phyloP scores from a whole-genome alignment of 2,113 vertebrate genomes.

The Protomyctophum bolini region DNA sequence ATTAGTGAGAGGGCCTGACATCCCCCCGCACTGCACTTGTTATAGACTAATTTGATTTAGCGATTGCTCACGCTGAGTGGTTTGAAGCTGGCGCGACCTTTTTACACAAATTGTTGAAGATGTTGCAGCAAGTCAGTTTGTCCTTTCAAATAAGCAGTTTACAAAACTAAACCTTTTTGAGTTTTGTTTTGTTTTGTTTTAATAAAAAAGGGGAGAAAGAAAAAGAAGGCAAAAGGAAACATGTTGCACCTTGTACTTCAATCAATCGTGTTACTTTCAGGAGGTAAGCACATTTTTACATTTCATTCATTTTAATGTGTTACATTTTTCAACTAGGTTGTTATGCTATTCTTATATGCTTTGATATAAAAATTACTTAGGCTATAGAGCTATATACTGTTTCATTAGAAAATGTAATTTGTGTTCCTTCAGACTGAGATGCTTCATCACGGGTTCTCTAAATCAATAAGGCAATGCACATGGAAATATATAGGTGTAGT shows the following conservation, averaged over 20 bases:
- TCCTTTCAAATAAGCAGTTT: slow-evolving; percentile 25
- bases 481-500: too few species aligned
- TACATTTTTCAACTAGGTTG: not conserved
- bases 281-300: slow-evolving; percentile 69
- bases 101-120: not conserved
- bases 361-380: not conserved
- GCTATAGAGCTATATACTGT: too few species aligned
- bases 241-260: slow-evolving; percentile 76
- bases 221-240: slow-evolving; percentile 60
- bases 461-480: too few species aligned
- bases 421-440: too few species aligned
- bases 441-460: too few species aligned
- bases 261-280: slow-evolving; percentile 64
- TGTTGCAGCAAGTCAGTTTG: slow-evolving; percentile 26
- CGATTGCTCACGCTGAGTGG: not conserved
- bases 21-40: not conserved
- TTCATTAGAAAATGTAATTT: too few species aligned
- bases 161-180: slow-evolving; percentile 19
- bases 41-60: slow-evolving; percentile 5
- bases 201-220: too few species aligned
- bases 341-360: not conserved
- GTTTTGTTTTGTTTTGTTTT: slow-evolving; percentile 42
- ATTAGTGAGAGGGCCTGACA: not conserved
- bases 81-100: slow-evolving; percentile 12
- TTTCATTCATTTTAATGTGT: not conserved